Percentiles rank a stretch among this genome's conserved stretches.
These are phyloP conservation scores for Scelioninae gen. 1 DNA, from an alignment of 2,888 invertebrate species.

Conservation along the genomic window DNA sequence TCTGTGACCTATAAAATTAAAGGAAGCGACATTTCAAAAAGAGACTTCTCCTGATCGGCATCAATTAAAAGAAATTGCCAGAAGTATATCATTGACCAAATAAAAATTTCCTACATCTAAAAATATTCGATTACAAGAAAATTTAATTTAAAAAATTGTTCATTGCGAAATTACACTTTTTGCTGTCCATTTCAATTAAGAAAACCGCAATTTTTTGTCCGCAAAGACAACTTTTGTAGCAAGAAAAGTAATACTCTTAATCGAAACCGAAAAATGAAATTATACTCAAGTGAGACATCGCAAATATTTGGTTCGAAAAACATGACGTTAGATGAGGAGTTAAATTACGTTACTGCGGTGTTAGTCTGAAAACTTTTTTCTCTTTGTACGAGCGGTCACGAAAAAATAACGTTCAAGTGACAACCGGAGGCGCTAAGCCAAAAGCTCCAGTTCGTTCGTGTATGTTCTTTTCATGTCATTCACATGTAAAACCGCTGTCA, in stretches of 20 bases:
- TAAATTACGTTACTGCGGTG: constrained; percentile 37
- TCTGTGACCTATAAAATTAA: constrained; percentile 34
- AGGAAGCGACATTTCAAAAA: constrained; percentile 8
- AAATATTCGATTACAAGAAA: constrained; percentile 22
- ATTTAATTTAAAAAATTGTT: neutral
- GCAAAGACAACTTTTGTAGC: constrained; percentile 6
- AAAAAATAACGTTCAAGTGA: constrained; percentile 50
- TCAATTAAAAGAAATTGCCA: constrained; percentile 32
- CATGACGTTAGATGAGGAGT: constrained; percentile 45
- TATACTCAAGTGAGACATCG: neutral
- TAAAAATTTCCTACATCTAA: neutral
- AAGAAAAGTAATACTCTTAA: constrained; percentile 57
- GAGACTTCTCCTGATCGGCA: neutral
- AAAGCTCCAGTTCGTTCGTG: constrained; percentile 40
- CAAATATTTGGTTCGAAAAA: constrained; percentile 53
- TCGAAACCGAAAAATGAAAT: constrained; percentile 40
- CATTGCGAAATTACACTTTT: constrained; percentile 15
- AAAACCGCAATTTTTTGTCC: constrained; percentile 10
- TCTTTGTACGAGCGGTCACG: constrained; percentile 45
- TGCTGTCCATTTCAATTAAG: constrained; percentile 42
- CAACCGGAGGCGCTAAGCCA: constrained; percentile 25
- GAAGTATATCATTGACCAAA: neutral
- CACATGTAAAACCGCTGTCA: constrained; percentile 1
- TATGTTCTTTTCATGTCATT: constrained; percentile 17
- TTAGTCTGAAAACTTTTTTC: constrained; percentile 29